Conservation (phyloP, 1,140 invertebrate genomes). For the Formica exsecta region DNA sequence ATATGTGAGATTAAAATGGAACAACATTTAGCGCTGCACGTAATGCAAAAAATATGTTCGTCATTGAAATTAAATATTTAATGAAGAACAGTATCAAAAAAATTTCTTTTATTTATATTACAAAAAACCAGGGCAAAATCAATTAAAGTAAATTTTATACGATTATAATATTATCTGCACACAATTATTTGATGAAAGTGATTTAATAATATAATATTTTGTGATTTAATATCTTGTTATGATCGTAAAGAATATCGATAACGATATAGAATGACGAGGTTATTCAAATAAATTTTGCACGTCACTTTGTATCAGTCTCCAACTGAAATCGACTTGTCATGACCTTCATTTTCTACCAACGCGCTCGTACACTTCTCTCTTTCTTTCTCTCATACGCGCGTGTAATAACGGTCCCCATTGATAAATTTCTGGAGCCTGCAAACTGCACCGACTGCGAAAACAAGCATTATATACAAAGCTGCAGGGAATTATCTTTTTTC, state of each 20-base stretch:
- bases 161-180: no score
- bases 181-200: neutral
- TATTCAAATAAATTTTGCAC: constrained; percentile 26
- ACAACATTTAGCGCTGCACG: no score
- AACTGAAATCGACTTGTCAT: constrained; percentile 19
- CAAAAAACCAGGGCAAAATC: neutral
- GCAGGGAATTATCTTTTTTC: constrained; percentile 10
- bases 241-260: constrained; percentile 18
- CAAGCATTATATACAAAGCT: constrained; percentile 33
- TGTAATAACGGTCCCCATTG: constrained; percentile 66
- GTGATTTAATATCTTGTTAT: neutral
- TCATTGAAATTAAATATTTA: neutral
- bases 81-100: neutral
- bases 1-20: no score
- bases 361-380: neutral
- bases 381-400: neutral
- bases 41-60: neutral
- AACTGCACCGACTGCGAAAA: constrained; percentile 22
- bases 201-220: neutral
- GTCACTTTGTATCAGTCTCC: neutral
- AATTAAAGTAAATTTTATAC: constrained; percentile 1
- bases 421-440: constrained; percentile 59
- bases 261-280: neutral
- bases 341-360: constrained; percentile 47
- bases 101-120: neutral